These are phyloP conservation scores for Athrips mouffetella DNA, from an alignment of 2,888 invertebrate species.

Conservation along the genomic window DNA sequence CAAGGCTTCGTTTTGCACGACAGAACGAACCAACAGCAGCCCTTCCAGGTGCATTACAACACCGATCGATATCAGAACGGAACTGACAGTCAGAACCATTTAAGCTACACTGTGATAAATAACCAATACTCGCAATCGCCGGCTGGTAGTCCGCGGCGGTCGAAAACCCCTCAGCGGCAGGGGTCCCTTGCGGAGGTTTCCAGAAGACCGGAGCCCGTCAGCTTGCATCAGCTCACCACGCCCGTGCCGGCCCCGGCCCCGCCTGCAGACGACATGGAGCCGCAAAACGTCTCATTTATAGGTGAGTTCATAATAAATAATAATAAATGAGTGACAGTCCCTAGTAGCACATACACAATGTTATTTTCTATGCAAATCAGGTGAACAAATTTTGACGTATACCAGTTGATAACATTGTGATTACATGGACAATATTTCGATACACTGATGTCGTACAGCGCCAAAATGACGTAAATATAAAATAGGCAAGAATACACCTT, in stretches of 20 bases:
- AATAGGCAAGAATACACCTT: no score
- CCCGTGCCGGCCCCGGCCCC: conserved; percentile 82
- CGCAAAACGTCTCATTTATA: conserved; percentile 95
- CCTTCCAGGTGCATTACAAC: conserved; percentile 59
- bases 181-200: conserved; percentile 63
- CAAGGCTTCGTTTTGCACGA: conserved; percentile 84
- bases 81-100: conserved; percentile 78
- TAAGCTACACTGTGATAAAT: conserved; percentile 78
- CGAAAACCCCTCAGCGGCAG: conserved; percentile 60
- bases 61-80: conserved; percentile 82
- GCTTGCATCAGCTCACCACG: conserved; percentile 76
- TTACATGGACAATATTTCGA: no score
- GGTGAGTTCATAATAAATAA: no score
- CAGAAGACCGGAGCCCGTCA: conserved; percentile 70
- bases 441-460: no score
- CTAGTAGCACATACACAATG: no score
- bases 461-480: no score
- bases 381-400: no score
- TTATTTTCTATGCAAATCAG: no score
- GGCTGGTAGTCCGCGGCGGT: conserved; percentile 79
- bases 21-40: conserved; percentile 28
- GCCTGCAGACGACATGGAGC: conserved; percentile 92
- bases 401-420: no score
- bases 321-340: no score
- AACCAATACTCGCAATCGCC: conserved; percentile 77